Evolutionary conservation across 2,797 vertebrate genomes (phyloP).

Genomic region (Dallia pectoralis): DNA sequence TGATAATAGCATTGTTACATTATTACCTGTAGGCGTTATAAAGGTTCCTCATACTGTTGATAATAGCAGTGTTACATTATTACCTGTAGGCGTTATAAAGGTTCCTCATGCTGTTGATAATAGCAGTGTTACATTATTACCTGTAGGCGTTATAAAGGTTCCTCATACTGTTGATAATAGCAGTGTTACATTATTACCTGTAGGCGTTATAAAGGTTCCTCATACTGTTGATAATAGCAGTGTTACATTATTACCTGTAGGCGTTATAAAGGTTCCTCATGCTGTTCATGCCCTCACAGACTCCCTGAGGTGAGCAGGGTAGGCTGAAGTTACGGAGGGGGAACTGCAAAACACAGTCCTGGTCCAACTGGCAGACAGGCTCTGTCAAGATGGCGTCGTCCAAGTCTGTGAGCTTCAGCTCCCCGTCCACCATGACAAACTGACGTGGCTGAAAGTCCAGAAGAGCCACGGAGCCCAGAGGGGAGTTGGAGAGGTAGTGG

Average conservation of each 20-base stretch:
- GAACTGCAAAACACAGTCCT: constrained; percentile 82
- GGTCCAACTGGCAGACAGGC: constrained; percentile 68
- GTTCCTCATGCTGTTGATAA: constrained; percentile 89
- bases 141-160: constrained; percentile 93
- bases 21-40: constrained; percentile 94
- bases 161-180: constrained; percentile 83
- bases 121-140: constrained; percentile 68
- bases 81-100: constrained; percentile 93
- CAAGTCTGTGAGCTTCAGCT: constrained; percentile 89
- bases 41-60: constrained; percentile 89
- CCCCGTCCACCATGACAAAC: constrained; percentile 86
- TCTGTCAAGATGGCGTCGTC: constrained; percentile 83
- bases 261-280: constrained; percentile 93
- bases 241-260: constrained; percentile 80
- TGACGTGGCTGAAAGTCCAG: constrained; percentile 93
- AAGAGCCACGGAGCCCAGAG: constrained; percentile 86
- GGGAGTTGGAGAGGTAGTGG: constrained; percentile 85
- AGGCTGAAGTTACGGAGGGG: constrained; percentile 82
- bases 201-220: constrained; percentile 92
- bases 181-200: constrained; percentile 79
- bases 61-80: constrained; percentile 41
- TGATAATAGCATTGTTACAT: constrained; percentile 66
- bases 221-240: constrained; percentile 80
- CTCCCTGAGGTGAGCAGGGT: constrained; percentile 68
- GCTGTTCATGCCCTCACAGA: constrained; percentile 83